Evolutionary conservation across 2,888 invertebrate genomes (phyloP), one percentile per base, ranked within the genome.

Genomic region (Teinopalpus imperialis): DNA sequence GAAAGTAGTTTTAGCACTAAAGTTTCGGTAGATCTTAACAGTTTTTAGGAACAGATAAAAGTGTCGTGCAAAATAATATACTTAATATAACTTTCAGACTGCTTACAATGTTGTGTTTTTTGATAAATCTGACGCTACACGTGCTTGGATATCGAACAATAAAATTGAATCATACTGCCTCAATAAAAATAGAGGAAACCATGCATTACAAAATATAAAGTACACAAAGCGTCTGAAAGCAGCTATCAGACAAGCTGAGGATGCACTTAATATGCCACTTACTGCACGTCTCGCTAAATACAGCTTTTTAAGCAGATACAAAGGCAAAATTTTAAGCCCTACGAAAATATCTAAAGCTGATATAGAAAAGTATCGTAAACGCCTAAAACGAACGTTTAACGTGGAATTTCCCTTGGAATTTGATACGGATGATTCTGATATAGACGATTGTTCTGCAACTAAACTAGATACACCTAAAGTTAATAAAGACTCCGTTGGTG

Each of bases 31-130:
- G n/a, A n/a, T n/a, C n/a, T n/a, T n/a, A n/a, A n/a, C n/a, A n/a
- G n/a, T n/a, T n/a, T n/a, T n/a, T n/a, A n/a, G n/a, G n/a, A n/a
- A n/a, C n/a, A n/a, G n/a, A n/a, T n/a, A n/a, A n/a, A n/a, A n/a
- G n/a, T n/a, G n/a, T n/a, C n/a, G n/a, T n/a, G n/a, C n/a, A n/a
- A n/a, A n/a, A n/a, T n/a, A n/a, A n/a, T n/a, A n/a, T n/a, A n/a
- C n/a, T n/a, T n/a, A 16, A 16, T 16, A 16, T 16, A 16, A 16
- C 16, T 86, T 81, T 8, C 76, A 91, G 91, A 87, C 80, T 0
- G 75, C 81, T 51, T 91, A 91, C 59, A 82, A 90, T 54, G 90
- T 91, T 1, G 83, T 81, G 5, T 91, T 91, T 58, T 90, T 91
- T 44, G 87, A 90, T 48, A 58, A 70, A 0, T 43, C 53, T 8